Evolutionary conservation across 2,888 invertebrate species (phyloP), one percentile per base, ranked within the genome.

Genomic region (Sphinx pinastri): DNA sequence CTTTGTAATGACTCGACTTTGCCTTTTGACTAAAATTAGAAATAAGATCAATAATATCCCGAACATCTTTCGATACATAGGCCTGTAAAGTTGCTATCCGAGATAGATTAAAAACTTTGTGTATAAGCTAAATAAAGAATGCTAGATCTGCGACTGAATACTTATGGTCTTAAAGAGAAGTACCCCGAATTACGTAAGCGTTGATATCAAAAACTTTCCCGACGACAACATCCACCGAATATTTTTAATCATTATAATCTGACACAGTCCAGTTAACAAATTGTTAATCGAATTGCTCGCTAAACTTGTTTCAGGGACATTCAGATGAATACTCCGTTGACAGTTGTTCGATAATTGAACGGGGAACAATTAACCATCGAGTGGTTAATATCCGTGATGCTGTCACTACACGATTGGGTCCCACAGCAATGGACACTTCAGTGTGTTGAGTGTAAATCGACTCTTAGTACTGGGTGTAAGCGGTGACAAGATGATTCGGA

Each of bases 341-440:
- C 92, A 90, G 90, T 88, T 91, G 91, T 87, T 88, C 88, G 90
- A 91, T 93, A 93, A 92, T 92, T 91, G 93, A 90, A 91, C 91
- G 85, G 87, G 86, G 92, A 88, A 92, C 93, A 93, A 93, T 93
- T 92, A 92, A 88, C 89, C 81, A 87, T 88, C 84, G 91, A 93
- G 92, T 92, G 93, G 90, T 87, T 90, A 91, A 92, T 92, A 91
- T 92, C 90, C 88, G 87, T 86, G 88, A 79, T 80, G 83, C 86
- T 91, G 91, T 90, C 91, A 91, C 82, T 82, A 84, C 85, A 83
- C 83, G 86, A 88, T 88, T 85, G 84, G 84, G 81, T 85, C 88
- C 88, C 86, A 81, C 81, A 84, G 85, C 84, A 83, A 79, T 83
- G 82, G 83, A 82, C 87, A 85, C 88, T 90, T 86, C 81, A 87